phyloP scores from a whole-genome alignment of 2,888 invertebrate species.

The Macropis europaea region DNA sequence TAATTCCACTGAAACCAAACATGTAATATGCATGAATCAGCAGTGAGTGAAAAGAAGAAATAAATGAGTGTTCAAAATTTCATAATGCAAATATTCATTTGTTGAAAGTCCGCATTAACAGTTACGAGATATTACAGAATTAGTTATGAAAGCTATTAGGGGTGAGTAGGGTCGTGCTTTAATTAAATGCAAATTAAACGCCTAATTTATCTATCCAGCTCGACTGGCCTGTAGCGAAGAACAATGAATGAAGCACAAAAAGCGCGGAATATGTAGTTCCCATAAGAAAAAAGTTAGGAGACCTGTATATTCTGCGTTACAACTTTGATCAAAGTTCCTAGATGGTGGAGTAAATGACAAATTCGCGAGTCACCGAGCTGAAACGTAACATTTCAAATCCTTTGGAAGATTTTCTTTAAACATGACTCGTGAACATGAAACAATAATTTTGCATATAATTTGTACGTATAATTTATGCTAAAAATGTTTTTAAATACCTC shows the following conservation, averaged over 20 bases:
- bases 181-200: conserved; percentile 66
- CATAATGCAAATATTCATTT: neutral
- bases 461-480: too few species aligned
- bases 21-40: neutral
- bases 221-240: conserved; percentile 38
- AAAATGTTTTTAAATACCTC: too few species aligned
- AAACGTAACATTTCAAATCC: conserved; percentile 28
- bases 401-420: neutral
- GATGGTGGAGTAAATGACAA: conserved; percentile 38
- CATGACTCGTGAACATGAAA: neutral
- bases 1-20: too few species aligned
- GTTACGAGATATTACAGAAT: conserved; percentile 21
- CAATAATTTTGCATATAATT: neutral
- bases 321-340: conserved; percentile 44
- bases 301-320: conserved; percentile 32
- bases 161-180: conserved; percentile 33
- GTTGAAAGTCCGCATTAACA: neutral
- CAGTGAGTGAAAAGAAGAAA: neutral
- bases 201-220: conserved; percentile 58
- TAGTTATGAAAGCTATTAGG: conserved; percentile 34
- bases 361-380: conserved; percentile 10
- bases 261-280: conserved; percentile 47
- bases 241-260: conserved; percentile 47
- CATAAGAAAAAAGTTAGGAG: conserved; percentile 58
- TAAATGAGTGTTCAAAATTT: neutral